Evolutionary conservation across 92 coral and sea anemone species (phyloP), one percentile per base, ranked within the genome.

Genomic region (Epizoanthus scotinus): DNA sequence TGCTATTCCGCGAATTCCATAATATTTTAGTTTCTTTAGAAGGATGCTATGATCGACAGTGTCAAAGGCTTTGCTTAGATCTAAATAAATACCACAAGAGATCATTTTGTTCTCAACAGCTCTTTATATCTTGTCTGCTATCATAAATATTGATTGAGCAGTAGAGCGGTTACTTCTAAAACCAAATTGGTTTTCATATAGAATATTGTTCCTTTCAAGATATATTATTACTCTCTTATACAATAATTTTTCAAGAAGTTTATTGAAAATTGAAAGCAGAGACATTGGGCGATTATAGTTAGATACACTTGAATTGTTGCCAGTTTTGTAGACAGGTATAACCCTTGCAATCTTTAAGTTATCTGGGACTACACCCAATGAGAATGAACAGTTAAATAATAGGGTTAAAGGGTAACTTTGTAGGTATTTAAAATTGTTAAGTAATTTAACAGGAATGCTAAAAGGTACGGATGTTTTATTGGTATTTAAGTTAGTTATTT

Each of bases 11-110:
- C 84, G 64, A 31, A 84, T 84, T 24, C 88, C 88, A n/a, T n/a
- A n/a, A n/a, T n/a, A n/a, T n/a, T n/a, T n/a, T n/a, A n/a, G n/a
- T n/a, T n/a, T n/a, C n/a, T n/a, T n/a, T n/a, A n/a, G n/a, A n/a
- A n/a, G n/a, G n/a, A n/a, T n/a, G n/a, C n/a, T n/a, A n/a, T n/a
- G n/a, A n/a, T n/a, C n/a, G n/a, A n/a, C n/a, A n/a, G n/a, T n/a
- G n/a, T n/a, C n/a, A n/a, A n/a, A n/a, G 57, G 90, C 90, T 36
- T 82, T 86, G 38, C 86, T 59, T 0, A 87, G 40, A 69, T 83
- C 90, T 4, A 82, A 71, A 69, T 82, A 87, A 19, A 87, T 67
- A 8, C 87, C 90, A 69, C 84, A 83, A 38, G 90, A 75, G 67
- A 29, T 74, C 36, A 40, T 56, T 4, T 56, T 50, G 8, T 75